Base-by-base conservation (phyloP, 1,140 invertebrate species). In the Microvelia longipes region DNA sequence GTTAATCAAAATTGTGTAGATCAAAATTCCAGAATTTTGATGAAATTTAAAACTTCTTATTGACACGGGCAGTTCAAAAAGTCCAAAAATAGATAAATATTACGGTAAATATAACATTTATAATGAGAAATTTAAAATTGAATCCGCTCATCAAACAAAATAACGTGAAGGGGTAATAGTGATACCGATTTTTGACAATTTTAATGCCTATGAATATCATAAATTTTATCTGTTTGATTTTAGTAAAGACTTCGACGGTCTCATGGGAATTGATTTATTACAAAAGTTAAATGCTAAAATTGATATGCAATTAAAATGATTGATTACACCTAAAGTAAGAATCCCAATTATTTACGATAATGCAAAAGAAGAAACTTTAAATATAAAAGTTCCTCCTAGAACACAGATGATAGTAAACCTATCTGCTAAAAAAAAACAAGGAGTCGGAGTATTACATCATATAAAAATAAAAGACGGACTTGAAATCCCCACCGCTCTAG, bases 221-320 rank as follows among this genome's bases (percentile, higher is more conserved):
- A 27, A 66, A 66, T 14, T 66, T 66, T 66, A 66, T 66, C 28
- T 66, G 2, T 66, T 66, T 28, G 28, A 25, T 25, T 26, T 66
- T 28, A 27, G 25, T 14, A 28, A 66, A 28, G 65, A 66, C 19
- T 26, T 66, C 28, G 65, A 28, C 27, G 24, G 65, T 19, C 26
- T 66, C 28, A 27, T 50, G 5, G 35, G 35, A 50, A 50, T 50
- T 50, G 35, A 50, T 19, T 19, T 50, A 50, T 50, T 50, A 19
- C 5, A 50, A 19, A 50, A 50, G 19, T 50, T 50, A 50, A 50
- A 50, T 50, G 35, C 35, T 50, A 50, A 50, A 50, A 19, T 50
- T 11, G 35, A 50, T 50, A 50, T 50, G 35, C 35, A 50, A 50
- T 5, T 11, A 50, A 50, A 50, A 50, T 19, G 19, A 50, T 50